Base-by-base conservation (phyloP, 2,888 invertebrate genomes). In the Papilio protenor region DNA sequence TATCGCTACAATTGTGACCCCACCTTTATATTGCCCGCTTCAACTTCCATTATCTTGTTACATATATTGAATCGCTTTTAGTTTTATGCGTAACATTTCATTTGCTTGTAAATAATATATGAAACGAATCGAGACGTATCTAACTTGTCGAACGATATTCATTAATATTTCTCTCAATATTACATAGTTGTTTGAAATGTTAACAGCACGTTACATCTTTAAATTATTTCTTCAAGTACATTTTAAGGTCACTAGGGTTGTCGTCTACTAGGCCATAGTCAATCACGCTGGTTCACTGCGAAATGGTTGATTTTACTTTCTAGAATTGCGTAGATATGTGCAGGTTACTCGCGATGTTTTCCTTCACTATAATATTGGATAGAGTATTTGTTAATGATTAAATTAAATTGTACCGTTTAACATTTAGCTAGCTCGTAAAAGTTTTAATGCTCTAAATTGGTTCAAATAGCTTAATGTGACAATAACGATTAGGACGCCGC, bases 11-110 rank as follows among this genome's bases (percentile, higher is more conserved):
- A 74, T 1, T 74, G 21, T 11, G 64, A 49, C 64, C 11, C 23
- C n/a, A 64, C 1, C 10, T 74, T 64, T 61, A 45, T 23, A 45
- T 59, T 23, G 59, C n/a, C 45, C 73, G 59, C 59, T 74, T 74
- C 74, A 47, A 61, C 18, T 73, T 61, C 73, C 74, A 74, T 64
- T 64, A 74, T 64, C 47, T 74, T 61, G 74, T 74, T 74, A 74
- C 74, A 64, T 18, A 49, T 74, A 74, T 74, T 74, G 64, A 74
- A 59, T 61, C 21, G 61, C 61, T 61, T 61, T 74, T 47, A 74
- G 73, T 74, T 61, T 57, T 74, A 74, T 66, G 66, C 40, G 66
- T 40, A 66, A 66, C 66, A 66, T 40, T 66, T 66, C 61, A 74
- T 74, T 61, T 74, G 73, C 47, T 14, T 74, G 45, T 74, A 49